Conservation (phyloP, 2,888 invertebrate genomes). For the Eilema sororculum region DNA sequence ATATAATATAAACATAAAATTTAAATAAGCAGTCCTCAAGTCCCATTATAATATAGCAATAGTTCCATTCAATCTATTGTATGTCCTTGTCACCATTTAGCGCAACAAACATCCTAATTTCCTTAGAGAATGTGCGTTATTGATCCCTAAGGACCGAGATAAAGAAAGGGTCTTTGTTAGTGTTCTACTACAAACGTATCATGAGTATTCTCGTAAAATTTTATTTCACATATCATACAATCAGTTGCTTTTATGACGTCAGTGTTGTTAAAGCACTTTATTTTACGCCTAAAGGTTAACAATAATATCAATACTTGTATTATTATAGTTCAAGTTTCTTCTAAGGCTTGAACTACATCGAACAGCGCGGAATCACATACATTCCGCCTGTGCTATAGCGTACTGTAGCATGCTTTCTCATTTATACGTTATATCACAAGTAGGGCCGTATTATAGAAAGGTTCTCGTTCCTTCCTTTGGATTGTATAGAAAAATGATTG, state of each 20-base stretch:
- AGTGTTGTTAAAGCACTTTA: neutral
- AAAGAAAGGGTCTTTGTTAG: slow-evolving; percentile 26
- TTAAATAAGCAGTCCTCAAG: neutral
- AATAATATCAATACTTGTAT: neutral
- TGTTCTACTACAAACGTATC: slow-evolving; percentile 18
- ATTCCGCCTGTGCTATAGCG: neutral
- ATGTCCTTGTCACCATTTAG: slow-evolving; percentile 28
- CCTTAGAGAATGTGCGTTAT: slow-evolving; percentile 35
- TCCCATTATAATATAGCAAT: neutral
- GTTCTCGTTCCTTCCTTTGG: too few relatives aligned
- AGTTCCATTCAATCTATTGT: slow-evolving; percentile 19
- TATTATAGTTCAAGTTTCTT: neutral
- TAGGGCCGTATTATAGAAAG: too few relatives aligned
- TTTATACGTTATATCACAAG: too few relatives aligned
- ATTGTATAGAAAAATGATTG: too few relatives aligned
- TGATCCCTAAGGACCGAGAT: slow-evolving; percentile 26
- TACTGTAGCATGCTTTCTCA: neutral
- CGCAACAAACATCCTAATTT: slow-evolving; percentile 35
- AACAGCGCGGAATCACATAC: neutral
- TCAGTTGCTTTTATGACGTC: slow-evolving; percentile 13
- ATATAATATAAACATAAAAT: neutral
- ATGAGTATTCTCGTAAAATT: slow-evolving; percentile 20
- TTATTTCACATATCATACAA: slow-evolving; percentile 19
- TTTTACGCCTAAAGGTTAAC: neutral
- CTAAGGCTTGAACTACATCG: neutral